Evolutionary conservation across 2,797 vertebrate genomes (phyloP), one percentile per base, ranked within the genome.

Genomic region (Erpetoichthys calabaricus): DNA sequence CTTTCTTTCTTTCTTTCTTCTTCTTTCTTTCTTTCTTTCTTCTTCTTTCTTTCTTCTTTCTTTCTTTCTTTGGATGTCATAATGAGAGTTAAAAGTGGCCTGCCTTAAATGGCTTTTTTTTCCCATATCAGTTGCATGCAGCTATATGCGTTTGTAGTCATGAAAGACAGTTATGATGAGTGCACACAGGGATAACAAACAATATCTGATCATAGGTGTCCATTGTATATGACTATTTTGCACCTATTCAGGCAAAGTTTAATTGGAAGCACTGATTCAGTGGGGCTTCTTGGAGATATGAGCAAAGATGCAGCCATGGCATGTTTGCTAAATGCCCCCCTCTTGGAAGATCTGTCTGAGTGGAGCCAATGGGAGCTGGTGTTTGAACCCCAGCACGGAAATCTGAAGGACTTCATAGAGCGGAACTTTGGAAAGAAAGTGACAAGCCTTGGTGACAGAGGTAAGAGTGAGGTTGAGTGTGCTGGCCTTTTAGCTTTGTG

Each of bases 301-400:
- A 70, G 70, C 45, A 73, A 66, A 25, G 65, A 66, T 2, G 73
- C 81, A 62, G 84, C 86, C 3, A 46, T 83, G 64, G 73, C 71
- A 55, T 73, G 80, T 64, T 54, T 88, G 65, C 70, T 80, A 3
- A 78, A 77, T 45, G 82, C 84, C 58, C 86, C 86, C 7, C 70
- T 88, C 47, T 70, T 88, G 70, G 84, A 87, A 59, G 76, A 88
- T 57, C 57, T 88, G 45, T 66, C 62, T 43, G 68, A 83, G 62
- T 88, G 86, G 86, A 83, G 80, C 61, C 81, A 85, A 5, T 88
- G 86, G 86, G 78, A 86, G 59, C 60, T 82, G 56, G 70, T 87
- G 45, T 88, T 88, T 50, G 76, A 75, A 67, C 79, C 80, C 4
- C 44, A 57, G 53, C 70, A 75, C 1, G 83, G 83, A 42, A 8